A percentile compares a stretch with the other conserved stretches of the same genome.
Evolutionary conservation across 2,888 invertebrate genomes (phyloP).

Genomic region (Apamea crenata): DNA sequence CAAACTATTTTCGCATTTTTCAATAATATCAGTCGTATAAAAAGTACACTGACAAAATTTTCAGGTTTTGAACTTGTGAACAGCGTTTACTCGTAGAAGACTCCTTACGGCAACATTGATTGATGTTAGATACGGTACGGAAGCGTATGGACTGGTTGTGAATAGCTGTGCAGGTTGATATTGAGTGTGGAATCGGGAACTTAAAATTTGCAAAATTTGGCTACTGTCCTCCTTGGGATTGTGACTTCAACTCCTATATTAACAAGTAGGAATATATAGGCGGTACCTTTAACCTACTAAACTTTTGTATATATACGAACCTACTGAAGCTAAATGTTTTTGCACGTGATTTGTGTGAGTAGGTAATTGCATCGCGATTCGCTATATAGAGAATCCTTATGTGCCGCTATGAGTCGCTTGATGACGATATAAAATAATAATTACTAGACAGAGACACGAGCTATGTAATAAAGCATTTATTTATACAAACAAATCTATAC

Average conservation of each 20-base stretch:
- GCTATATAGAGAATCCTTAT: slow-evolving; percentile 25
- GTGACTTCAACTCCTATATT: background rate
- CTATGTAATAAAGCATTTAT: background rate
- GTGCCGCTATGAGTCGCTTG: slow-evolving; percentile 5
- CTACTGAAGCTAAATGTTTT: slow-evolving; percentile 2
- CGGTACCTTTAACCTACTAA: background rate
- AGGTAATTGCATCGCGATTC: slow-evolving; percentile 4
- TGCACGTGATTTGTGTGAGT: slow-evolving; percentile 30
- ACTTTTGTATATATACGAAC: background rate
- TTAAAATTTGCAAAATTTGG: background rate
- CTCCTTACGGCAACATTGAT: background rate
- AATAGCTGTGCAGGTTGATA: background rate
- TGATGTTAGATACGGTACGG: background rate
- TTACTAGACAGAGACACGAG: slow-evolving; percentile 3
- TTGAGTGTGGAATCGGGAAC: background rate
- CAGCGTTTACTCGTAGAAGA: background rate
- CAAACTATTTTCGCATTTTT: too few species aligned
- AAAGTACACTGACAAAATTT: background rate
- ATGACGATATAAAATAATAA: slow-evolving; percentile 27
- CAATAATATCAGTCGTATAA: background rate
- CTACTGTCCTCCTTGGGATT: background rate
- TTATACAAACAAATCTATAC: background rate
- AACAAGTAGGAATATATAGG: background rate
- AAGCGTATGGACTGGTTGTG: background rate
- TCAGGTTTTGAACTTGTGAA: background rate